Base-by-base conservation (phyloP, 1,140 invertebrate species). In the Drosophila obscura region DNA sequence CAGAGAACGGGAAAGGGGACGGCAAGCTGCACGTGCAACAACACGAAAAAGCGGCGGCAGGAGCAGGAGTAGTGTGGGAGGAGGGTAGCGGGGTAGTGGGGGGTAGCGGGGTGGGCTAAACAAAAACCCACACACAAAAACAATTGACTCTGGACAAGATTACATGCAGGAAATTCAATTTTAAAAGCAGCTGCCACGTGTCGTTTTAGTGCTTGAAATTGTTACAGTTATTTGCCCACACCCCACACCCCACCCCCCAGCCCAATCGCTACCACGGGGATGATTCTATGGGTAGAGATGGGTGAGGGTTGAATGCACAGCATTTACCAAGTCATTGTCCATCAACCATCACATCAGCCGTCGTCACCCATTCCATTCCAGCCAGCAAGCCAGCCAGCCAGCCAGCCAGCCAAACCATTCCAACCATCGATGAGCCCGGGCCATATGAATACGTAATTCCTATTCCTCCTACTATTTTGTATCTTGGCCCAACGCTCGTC, bases 161-260 rank as follows among this genome's bases (percentile, higher is more conserved):
- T 91, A 91, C 89, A 90, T 78, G 89, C 85, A 83, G 90, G 90
- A 91, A 91, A 91, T 91, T 91, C 90, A 91, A 91, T 91, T 91
- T 91, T 91, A 91, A 91, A 91, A 91, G 90, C 90, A 91, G 90
- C 89, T 91, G 90, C 89, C 90, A 91, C 90, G 90, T 91, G 90
- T 91, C 90, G 59, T 78, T 91, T 82, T 91, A 90, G 89, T 90
- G 89, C 89, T 91, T 87, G 76, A 90, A 88, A 90, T 78, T 90
- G 87, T 90, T 68, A 84, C 84, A 88, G 73, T 82, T 82, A 82
- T 85, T 85, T 65, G 81, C 57, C 78, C 60, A 31, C 58, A 28
- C 7, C 26, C 26, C 26, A 26, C 0, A 26, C 22, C 26, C 4
- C 5, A 26, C 26, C 26, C 26, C 22, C 22, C 22, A 24, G 22